phyloP scores from a whole-genome alignment of 2,113 vertebrate species.

The Perca fluviatilis region DNA sequence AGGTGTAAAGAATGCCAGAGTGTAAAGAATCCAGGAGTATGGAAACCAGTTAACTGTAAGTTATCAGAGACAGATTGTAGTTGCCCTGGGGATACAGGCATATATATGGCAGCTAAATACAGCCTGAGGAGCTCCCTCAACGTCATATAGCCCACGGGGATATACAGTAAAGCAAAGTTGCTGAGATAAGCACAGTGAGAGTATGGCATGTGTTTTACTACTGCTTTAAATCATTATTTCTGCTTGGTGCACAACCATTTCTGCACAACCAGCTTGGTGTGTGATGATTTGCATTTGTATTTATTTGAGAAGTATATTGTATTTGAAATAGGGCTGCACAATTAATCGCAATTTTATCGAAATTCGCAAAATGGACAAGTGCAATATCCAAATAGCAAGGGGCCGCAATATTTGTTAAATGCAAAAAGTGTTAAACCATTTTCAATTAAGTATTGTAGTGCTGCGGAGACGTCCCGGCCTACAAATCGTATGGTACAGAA shows the following conservation, averaged over 20 bases:
- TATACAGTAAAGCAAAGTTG: background rate
- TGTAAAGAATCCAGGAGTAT: background rate
- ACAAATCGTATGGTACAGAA: too few species aligned
- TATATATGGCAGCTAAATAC: conserved; percentile 31
- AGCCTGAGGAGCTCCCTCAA: conserved; percentile 39
- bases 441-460: too few species aligned
- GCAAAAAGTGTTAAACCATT: too few species aligned
- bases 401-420: too few species aligned
- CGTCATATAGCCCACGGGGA: conserved; percentile 23
- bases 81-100: conserved; percentile 22
- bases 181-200: conserved; percentile 16
- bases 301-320: background rate
- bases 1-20: background rate
- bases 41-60: conserved; percentile 12
- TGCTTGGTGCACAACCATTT: background rate
- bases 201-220: conserved; percentile 5
- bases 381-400: too few species aligned
- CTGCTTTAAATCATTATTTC: background rate
- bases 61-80: conserved; percentile 29
- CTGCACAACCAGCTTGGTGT: background rate
- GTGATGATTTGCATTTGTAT: background rate
- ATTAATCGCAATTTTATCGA: too few species aligned
- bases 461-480: too few species aligned
- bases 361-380: too few species aligned
- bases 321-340: background rate